Evolutionary conservation across 2,888 invertebrate genomes (phyloP), one percentile per base, ranked within the genome.

Genomic region (Agrenia bidenticulata): DNA sequence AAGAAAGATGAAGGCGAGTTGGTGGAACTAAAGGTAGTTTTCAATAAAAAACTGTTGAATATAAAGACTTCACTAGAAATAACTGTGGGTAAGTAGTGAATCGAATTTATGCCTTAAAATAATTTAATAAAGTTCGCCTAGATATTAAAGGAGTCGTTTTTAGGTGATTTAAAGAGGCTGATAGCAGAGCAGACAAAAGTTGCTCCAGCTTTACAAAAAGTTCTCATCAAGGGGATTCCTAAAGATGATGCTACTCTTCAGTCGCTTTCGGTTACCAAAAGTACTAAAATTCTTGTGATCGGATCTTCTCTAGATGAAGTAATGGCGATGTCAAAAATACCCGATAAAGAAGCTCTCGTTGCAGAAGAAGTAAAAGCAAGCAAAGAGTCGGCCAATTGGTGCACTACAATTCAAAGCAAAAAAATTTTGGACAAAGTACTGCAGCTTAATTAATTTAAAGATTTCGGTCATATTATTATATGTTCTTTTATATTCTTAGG

Each of bases 281-380:
- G 89, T 76, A 88, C 89, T 71, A 94, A 94, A 84, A 66, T 66
- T 56, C 91, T 94, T 92, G 87, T 94, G 73, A 90, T 94, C 66
- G 94, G 94, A 61, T 92, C 92, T 41, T 92, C 91, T 77, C 84
- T 93, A 80, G 89, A 88, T 80, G 93, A 94, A 78, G 89, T 94
- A 62, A 81, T 93, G 77, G 88, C 90, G 74, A 88, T 93, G 61
- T 89, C 89, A 67, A 86, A 88, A 77, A 88, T 89, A 73, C 86
- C 86, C 76, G 83, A 84, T 78, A 87, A 87, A 83, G 86, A 85
- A 78, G 77, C 59, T 26, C 56, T 64, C n/a, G 75, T 79, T 56
- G 79, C 79, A 65, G 79, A 78, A 56, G 78, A 72, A 17, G 15
- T 23, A 9, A 50, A 17, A 7, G 37, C 37, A 17, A 4, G 21